A percentile compares a stretch with the other conserved stretches of the same genome.
These are phyloP conservation scores for Imbricaverruca yamaguchii DNA, from an alignment of 2,888 invertebrate species.

Conservation along the genomic window DNA sequence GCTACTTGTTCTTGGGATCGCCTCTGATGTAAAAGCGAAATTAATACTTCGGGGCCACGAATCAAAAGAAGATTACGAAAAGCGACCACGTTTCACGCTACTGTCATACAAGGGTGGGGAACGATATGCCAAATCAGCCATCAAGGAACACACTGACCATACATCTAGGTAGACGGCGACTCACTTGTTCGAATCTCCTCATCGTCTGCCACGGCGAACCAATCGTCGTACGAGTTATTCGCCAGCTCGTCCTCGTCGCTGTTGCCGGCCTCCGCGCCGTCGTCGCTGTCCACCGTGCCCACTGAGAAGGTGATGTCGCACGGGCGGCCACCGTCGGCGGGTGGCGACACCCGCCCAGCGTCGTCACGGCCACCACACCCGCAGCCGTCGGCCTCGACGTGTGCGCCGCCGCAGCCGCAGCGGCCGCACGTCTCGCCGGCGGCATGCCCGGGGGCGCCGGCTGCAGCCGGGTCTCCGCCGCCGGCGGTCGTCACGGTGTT, in stretches of 20 bases:
- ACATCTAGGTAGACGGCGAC: neutral
- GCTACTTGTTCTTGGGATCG: too few relatives aligned
- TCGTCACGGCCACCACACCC: neutral
- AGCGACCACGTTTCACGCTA: too few relatives aligned
- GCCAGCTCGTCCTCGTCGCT: neutral
- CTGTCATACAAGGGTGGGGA: too few relatives aligned
- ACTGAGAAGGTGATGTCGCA: too few relatives aligned
- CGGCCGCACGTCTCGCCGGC: too few relatives aligned
- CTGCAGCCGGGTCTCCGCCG: neutral
- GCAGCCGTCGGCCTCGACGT: neutral
- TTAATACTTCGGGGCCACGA: too few relatives aligned
- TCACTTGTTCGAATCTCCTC: conserved; percentile 7
- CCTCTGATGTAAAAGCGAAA: too few relatives aligned
- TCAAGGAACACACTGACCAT: too few relatives aligned
- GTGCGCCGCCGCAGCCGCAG: neutral
- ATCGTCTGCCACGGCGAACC: neutral
- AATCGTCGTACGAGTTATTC: neutral
- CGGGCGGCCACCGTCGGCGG: neutral
- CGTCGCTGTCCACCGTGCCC: neutral
- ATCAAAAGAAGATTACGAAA: too few relatives aligned
- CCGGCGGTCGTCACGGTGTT: neutral
- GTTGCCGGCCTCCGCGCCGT: neutral
- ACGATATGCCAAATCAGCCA: too few relatives aligned
- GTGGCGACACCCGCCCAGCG: neutral
- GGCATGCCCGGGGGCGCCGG: neutral